A percentile compares a stretch with the other conserved stretches of the same genome.
These are phyloP conservation scores for Eptesicus fuscus DNA, from an alignment of 2,113 vertebrate species.

Conservation along the genomic window DNA sequence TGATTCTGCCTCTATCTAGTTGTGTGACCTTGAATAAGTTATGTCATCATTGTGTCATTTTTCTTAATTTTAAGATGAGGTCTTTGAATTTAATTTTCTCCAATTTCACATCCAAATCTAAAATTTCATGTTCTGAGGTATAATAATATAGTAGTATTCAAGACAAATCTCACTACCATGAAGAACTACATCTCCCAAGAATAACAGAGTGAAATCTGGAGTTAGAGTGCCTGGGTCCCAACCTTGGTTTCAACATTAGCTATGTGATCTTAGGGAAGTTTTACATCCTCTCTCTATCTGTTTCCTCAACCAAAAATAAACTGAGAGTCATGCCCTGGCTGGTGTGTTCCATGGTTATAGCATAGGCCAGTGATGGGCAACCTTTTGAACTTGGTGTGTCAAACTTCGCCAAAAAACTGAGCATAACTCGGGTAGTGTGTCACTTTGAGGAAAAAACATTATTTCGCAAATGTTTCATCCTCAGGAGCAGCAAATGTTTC, in stretches of 20 bases:
- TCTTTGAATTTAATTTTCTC: background rate
- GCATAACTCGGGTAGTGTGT: too few species aligned
- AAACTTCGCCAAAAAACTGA: too few species aligned
- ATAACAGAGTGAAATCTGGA: background rate
- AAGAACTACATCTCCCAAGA: background rate
- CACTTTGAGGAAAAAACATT: too few species aligned
- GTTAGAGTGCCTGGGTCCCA: background rate
- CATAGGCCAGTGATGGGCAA: too few species aligned
- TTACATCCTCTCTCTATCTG: background rate
- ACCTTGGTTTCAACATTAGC: background rate
- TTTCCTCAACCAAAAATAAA: background rate
- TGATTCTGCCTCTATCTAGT: background rate
- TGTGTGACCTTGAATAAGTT: background rate
- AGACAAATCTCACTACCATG: background rate
- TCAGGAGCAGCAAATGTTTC: too few species aligned
- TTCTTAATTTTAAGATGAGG: background rate
- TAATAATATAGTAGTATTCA: background rate
- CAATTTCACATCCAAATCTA: background rate
- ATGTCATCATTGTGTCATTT: background rate
- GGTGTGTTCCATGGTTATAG: too few species aligned
- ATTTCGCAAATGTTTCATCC: too few species aligned
- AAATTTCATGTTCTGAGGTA: slow-evolving; percentile 2
- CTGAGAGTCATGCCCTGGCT: background rate
- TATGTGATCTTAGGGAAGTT: background rate
- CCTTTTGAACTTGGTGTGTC: too few species aligned